Percentiles rank a stretch among this genome's conserved stretches.
Conservation (phyloP, 1,140 invertebrate species). For the Drosophila prosaltans region DNA sequence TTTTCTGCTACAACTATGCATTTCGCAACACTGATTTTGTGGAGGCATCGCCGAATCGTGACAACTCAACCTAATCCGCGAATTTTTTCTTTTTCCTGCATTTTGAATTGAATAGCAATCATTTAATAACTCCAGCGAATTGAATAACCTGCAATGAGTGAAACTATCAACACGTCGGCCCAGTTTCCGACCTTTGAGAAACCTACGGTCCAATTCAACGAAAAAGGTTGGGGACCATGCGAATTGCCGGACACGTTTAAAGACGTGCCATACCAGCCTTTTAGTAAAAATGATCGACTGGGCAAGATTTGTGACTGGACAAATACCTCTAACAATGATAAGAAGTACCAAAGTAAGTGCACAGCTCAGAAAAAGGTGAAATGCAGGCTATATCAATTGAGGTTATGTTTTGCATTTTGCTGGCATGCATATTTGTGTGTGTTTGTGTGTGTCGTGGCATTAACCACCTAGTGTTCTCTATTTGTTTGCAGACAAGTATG, state of each 20-base stretch:
- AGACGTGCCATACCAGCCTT: conserved; percentile 99
- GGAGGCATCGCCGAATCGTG: not conserved
- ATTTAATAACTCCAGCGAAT: conserved; percentile 20
- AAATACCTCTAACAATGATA: conserved; percentile 96
- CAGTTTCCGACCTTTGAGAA: conserved; percentile 77
- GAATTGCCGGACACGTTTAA: conserved; percentile 97
- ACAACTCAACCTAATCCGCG: conserved; percentile 11
- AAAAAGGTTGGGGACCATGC: conserved; percentile 96
- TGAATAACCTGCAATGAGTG: conserved; percentile 65
- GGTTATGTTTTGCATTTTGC: conserved; percentile 65
- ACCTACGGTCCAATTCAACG: conserved; percentile 80
- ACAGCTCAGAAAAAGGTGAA: not conserved
- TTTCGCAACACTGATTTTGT: not conserved
- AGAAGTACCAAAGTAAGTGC: conserved; percentile 95
- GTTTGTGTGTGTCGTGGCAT: conserved; percentile 66
- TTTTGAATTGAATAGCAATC: conserved; percentile 25
- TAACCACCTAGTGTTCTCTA: not conserved
- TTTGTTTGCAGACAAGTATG: conserved; percentile 92
- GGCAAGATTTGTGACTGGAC: conserved; percentile 99
- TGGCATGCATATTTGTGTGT: conserved; percentile 39
- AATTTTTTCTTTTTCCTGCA: conserved; percentile 22
- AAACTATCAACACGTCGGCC: conserved; percentile 73
- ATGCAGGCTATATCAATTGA: conserved; percentile 47
- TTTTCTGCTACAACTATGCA: not conserved
- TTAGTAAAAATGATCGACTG: conserved; percentile 97